Evolutionary conservation across 2,113 vertebrate species (phyloP).

Genomic region (Thunnus thynnus): DNA sequence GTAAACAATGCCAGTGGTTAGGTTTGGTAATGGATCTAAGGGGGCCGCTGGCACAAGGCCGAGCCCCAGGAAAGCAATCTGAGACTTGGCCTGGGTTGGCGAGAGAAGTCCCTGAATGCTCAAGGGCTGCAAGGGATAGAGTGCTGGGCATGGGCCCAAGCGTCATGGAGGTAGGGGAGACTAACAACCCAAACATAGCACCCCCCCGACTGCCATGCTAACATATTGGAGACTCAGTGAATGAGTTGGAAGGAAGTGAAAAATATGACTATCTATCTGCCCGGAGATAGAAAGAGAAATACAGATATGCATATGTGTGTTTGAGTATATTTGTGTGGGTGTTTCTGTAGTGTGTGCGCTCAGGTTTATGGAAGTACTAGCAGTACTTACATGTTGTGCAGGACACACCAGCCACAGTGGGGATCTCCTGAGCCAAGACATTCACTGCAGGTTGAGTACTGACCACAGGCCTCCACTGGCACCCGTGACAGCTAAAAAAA

Average conservation of each 20-base stretch:
- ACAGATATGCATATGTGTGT: background rate
- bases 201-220: conserved; percentile 8
- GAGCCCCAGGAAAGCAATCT: conserved; percentile 74
- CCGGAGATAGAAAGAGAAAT: background rate
- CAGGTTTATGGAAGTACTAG: background rate
- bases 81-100: conserved; percentile 27
- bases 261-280: background rate
- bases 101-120: conserved; percentile 54
- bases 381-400: conserved; percentile 94
- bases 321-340: background rate
- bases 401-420: conserved; percentile 98
- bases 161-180: conserved; percentile 39
- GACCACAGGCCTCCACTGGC: conserved; percentile 94
- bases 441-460: conserved; percentile 91
- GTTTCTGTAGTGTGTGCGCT: background rate
- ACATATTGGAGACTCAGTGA: background rate
- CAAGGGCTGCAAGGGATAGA: conserved; percentile 43
- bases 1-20: conserved; percentile 84
- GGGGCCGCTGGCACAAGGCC: conserved; percentile 76
- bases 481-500: conserved; percentile 91
- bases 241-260: background rate
- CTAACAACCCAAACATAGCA: conserved; percentile 49
- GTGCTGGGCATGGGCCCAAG: conserved; percentile 64
- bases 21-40: conserved; percentile 84
- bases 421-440: conserved; percentile 96